These are phyloP conservation scores for Brachionus sp. DNA, from an alignment of 1,140 invertebrate genomes.

Conservation along the genomic window DNA sequence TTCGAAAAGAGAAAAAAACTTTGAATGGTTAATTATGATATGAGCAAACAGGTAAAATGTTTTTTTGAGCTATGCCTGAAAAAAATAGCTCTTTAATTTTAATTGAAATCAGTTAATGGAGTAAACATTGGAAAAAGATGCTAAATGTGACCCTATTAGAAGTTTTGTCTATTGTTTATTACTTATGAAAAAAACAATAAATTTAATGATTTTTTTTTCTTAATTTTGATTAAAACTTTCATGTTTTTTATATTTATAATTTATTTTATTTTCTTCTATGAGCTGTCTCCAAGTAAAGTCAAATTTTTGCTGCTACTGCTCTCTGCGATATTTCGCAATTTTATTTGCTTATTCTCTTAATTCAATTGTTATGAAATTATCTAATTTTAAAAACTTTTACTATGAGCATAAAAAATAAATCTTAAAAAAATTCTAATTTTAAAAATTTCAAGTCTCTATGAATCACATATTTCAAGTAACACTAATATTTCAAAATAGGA, in stretches of 20 bases:
- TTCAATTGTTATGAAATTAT: background rate
- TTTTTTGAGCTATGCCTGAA: background rate
- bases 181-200: background rate
- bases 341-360: background rate
- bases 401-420: background rate
- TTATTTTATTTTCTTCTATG: background rate
- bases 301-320: background rate
- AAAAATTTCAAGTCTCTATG: background rate
- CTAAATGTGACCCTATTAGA: constrained; percentile 1
- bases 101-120: constrained; percentile 1
- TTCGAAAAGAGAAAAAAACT: background rate
- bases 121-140: background rate
- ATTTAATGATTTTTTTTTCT: background rate
- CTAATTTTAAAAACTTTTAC: background rate
- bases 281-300: background rate
- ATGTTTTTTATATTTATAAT: background rate
- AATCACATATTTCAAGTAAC: background rate
- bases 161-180: background rate
- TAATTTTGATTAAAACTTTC: background rate
- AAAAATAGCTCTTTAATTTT: constrained; percentile 6
- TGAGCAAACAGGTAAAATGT: background rate
- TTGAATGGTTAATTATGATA: constrained; percentile 10
- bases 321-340: background rate
- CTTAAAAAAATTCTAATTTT: background rate
- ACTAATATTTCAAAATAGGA: background rate